Percentiles rank a stretch among this genome's conserved stretches.
Conservation (phyloP, 2,797 vertebrate species). For the Acropternis orthonyx region DNA sequence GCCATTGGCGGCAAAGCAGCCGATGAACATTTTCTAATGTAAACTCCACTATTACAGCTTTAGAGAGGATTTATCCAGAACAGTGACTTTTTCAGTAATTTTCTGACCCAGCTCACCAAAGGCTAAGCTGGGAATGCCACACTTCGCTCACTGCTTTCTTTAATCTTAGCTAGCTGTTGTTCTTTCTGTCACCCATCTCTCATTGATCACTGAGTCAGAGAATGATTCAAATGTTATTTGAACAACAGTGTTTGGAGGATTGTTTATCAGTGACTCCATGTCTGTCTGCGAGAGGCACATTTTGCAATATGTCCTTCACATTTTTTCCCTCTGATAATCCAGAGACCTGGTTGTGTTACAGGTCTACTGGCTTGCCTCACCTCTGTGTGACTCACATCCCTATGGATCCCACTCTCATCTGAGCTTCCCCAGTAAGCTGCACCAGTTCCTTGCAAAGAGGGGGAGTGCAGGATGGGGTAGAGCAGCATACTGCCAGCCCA, state of each 20-base stretch:
- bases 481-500: not conserved
- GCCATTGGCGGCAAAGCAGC: not conserved
- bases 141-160: slow-evolving; percentile 7
- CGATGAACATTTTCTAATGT: not conserved
- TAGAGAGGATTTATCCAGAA: not conserved
- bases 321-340: not conserved
- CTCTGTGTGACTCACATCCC: not conserved
- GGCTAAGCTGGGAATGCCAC: not conserved
- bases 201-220: slow-evolving; percentile 54
- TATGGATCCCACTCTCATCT: not conserved
- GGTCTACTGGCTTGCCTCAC: not conserved
- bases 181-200: not conserved
- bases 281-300: slow-evolving; percentile 1
- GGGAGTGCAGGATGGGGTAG: not conserved
- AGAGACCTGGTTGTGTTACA: not conserved
- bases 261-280: not conserved
- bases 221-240: slow-evolving; percentile 48
- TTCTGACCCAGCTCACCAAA: not conserved
- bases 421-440: not conserved
- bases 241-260: not conserved
- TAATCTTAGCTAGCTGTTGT: not conserved
- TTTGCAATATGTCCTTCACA: slow-evolving; percentile 10
- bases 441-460: not conserved
- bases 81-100: not conserved
- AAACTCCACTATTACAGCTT: not conserved